A percentile compares a stretch with the other conserved stretches of the same genome.
These are phyloP conservation scores for Athene cunicularia DNA, from an alignment of 2,113 vertebrate genomes.

Conservation along the genomic window DNA sequence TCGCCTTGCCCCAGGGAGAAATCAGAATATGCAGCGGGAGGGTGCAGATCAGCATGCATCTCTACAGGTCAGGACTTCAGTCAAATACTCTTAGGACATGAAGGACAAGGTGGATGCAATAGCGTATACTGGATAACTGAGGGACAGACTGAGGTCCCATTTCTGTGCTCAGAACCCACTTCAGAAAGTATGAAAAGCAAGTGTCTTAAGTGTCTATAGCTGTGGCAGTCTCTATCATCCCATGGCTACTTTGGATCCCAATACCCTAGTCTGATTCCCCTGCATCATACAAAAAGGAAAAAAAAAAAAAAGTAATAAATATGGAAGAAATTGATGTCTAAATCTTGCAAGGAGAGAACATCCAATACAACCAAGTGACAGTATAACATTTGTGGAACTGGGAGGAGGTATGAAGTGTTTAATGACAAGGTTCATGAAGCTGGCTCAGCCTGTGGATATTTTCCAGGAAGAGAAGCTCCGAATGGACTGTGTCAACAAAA, in stretches of 20 bases:
- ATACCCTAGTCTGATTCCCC: not conserved
- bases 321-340: not conserved
- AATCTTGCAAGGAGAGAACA: not conserved
- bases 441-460: not conserved
- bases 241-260: not conserved
- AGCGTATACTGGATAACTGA: not conserved
- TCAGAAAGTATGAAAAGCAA: not conserved
- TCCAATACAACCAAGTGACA: not conserved
- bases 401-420: not conserved
- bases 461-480: conserved; percentile 18
- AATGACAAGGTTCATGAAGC: not conserved
- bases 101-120: not conserved
- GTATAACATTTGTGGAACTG: not conserved
- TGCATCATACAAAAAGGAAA: not conserved
- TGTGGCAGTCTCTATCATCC: not conserved
- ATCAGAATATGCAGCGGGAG: not conserved
- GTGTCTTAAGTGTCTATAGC: not conserved
- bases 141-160: not conserved
- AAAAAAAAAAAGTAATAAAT: not conserved
- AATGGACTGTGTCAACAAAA: conserved; percentile 1
- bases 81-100: not conserved
- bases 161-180: not conserved
- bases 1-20: not conserved
- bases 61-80: not conserved
- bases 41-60: not conserved